Evolutionary conservation across 2,113 vertebrate genomes (phyloP), one percentile per base, ranked within the genome.

Genomic region (Strix uralensis): DNA sequence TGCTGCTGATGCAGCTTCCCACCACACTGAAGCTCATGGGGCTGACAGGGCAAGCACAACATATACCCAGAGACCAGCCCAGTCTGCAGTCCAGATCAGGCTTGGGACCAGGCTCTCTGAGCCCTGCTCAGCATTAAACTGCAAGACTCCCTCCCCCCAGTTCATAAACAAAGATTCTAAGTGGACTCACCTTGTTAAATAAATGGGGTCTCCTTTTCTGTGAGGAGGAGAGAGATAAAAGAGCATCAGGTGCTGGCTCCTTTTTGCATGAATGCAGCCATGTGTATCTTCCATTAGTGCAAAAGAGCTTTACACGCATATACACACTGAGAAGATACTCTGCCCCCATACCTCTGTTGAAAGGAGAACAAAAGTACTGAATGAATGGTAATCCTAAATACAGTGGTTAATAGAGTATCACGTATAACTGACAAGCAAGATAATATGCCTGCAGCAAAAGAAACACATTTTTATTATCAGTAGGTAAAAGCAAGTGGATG

Each of bases 11-110:
- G 17, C 47, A 63, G 66, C 40, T 62, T 7, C 49, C 7, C 29
- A 32, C 25, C 0, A 0, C 4, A 2, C 54, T 9, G 36, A 49
- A 73, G 42, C 13, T 79, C 32, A 2, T 5, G 9, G 23, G 17
- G 25, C 57, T 44, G 46, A 80, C 8, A 18, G 16, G 52, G 14
- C 22, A 58, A 61, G 9, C 51, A 44, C 10, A n/a, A 8, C 3
- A 38, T 17, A 8, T 20, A 54, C 23, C 32, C 51, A 59, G 57
- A 77, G 16, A 34, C 26, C 13, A 57, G 22, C 6, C 11, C 27
- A 44, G 15, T 25, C 29, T 51, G 27, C 18, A 71, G 63, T 19
- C 15, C 16, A 62, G 26, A 10, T 69, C 19, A 49, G 22, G 12
- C 7, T 7, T 16, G 30, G 9, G 5, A 57, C 19, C 30, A 57